phyloP scores from a whole-genome alignment of 2,888 invertebrate species.

The Parapristionchus giblindavisi region DNA sequence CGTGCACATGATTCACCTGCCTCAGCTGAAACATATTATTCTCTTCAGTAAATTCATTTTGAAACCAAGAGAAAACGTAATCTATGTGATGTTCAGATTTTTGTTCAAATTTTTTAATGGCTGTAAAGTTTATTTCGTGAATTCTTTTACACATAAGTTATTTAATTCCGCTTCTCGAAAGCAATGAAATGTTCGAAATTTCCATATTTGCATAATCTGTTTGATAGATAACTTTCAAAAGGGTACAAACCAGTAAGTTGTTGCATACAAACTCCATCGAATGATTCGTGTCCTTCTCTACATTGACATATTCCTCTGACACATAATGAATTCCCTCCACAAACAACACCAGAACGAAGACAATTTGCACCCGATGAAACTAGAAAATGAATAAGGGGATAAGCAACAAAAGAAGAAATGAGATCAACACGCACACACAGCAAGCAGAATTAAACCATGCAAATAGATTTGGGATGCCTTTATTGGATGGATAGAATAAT shows the following conservation, averaged over 20 bases:
- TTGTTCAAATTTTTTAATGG: too few species aligned
- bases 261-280: constrained; percentile 31
- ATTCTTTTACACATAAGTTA: too few species aligned
- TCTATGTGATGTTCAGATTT: too few species aligned
- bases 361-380: constrained; percentile 58
- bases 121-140: too few species aligned
- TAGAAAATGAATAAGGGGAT: constrained; percentile 1
- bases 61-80: too few species aligned
- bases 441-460: too few species aligned
- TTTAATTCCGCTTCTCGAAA: too few species aligned
- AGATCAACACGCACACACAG: neutral
- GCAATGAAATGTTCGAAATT: too few species aligned
- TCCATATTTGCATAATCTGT: neutral
- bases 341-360: constrained; percentile 57
- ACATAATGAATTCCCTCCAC: constrained; percentile 64
- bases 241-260: constrained; percentile 6
- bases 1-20: constrained; percentile 23
- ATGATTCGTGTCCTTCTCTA: constrained; percentile 25
- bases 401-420: neutral
- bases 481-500: too few species aligned
- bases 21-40: neutral
- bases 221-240: too few species aligned
- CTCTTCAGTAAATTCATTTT: too few species aligned
- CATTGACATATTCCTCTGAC: constrained; percentile 66
- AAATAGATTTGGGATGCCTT: too few species aligned